Evolutionary conservation across 2,888 invertebrate genomes (phyloP), one percentile per base, ranked within the genome.

Genomic region (Caenorhabditis sp.): DNA sequence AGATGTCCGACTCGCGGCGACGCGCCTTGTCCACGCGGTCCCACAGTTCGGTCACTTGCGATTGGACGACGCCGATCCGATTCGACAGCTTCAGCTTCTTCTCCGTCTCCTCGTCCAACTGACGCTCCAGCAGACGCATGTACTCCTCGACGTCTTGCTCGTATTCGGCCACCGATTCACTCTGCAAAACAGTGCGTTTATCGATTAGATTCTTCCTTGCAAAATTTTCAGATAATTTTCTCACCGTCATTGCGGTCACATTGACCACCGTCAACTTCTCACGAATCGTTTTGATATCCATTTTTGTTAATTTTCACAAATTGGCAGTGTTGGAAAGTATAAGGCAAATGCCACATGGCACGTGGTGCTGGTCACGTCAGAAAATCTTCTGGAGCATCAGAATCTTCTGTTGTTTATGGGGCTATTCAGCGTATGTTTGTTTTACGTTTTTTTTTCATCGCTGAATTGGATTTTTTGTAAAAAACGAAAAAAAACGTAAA

Each of bases 11-110:
- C 15, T 77, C 77, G 5, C 58, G 17, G 6, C 77, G 59, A 39
- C 77, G 46, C 30, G 72, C 77, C 77, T 77, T 77, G 45, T 77
- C 77, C 2, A 77, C 72, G 15, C 72, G 65, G 55, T 77, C 77
- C 77, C 77, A 77, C 13, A 77, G 35, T 20, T 77, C 77, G 39
- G 72, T 48, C 37, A 77, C 62, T 24, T 55, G 61, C 20, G 66
- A 62, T 32, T 70, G 61, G 41, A 76, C 53, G 7, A 39, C 15
- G 0, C 59, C 55, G 24, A 74, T 53, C 1, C 55, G 46, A 46
- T 74, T 74, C 9, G 41, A n/a, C 26, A 66, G 32, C 11, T 56
- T 17, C 26, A 55, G 11, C 26, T 74, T 74, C 32, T 68, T 74
- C 24, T 56, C 66, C 61, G 50, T 46, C 26, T 74, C 74, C 26